Evolutionary conservation across 2,888 invertebrate species (phyloP), one percentile per base, ranked within the genome.

Genomic region (Drosophila multiciliata): DNA sequence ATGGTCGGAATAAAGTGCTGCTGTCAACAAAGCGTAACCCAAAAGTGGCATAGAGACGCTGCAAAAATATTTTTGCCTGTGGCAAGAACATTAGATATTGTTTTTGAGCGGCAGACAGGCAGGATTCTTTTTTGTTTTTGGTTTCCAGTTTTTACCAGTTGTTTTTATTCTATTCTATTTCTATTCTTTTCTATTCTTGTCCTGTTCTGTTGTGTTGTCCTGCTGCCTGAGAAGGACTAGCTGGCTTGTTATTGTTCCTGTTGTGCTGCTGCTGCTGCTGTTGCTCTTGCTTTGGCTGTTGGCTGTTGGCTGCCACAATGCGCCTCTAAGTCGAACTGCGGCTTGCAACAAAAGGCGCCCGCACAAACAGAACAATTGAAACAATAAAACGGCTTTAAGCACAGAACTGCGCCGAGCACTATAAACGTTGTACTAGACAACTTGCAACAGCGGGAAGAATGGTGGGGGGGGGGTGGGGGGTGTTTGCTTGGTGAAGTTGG

Each of bases 311-410:
- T 55, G 38, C 38, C 75, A 85, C 85, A 85, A 89, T 85, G 73
- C 89, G 82, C 64, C 78, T 77, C 68, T 65, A 72, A 82, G 82
- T 75, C 83, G 81, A 71, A 64, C 73, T 76, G 76, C 75, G 65
- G 74, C 66, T 65, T 65, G 75, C 76, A 83, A 82, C 82, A 82
- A 82, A 82, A 82, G 82, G 66, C 80, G 66, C 79, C 71, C 59
- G 72, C 80, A 70, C 66, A 73, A 62, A 74, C 50, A 73, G 65
- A 84, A 85, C 90, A 90, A 90, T 85, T 88, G 90, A 88, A 80
- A 85, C 84, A 85, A 85, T 90, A 90, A 90, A 85, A 76, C 61
- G 90, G 83, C 90, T 90, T 90, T 85, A 90, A 87, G 82, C 66
- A 59, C 20, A 60, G 40, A 38, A 38, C 55, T 48, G 29, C 20